Evolutionary conservation across 2,797 vertebrate genomes (phyloP).

Genomic region (Gallirallus australis): DNA sequence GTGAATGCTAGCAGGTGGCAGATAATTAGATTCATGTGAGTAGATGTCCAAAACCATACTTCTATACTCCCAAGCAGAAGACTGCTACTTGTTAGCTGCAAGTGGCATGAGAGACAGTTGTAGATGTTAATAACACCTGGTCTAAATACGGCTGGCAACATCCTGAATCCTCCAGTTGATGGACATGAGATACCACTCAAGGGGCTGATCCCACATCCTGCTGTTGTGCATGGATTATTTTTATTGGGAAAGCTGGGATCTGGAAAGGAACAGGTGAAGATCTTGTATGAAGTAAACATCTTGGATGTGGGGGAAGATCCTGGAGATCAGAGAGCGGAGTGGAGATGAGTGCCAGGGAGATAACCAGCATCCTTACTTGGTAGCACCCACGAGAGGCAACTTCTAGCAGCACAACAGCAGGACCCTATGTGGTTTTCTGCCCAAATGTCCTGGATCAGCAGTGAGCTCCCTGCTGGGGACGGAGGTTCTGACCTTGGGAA

Average conservation of each 20-base stretch:
- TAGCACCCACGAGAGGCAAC: neutral
- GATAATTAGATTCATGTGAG: neutral
- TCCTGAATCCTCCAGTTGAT: neutral
- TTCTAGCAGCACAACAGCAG: neutral
- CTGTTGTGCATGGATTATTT: neutral
- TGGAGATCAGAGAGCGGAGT: neutral
- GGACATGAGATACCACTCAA: neutral
- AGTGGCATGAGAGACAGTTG: rapidly evolving
- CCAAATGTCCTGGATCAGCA: neutral
- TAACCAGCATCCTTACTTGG: neutral
- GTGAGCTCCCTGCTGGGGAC: neutral
- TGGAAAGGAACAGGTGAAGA: neutral
- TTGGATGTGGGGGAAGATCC: neutral
- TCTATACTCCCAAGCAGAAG: neutral
- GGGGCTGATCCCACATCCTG: neutral
- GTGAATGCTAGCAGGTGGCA: neutral
- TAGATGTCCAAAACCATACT: neutral
- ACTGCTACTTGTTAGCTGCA: neutral
- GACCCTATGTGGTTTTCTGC: rapidly evolving
- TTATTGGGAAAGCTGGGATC: neutral
- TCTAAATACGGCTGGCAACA: neutral
- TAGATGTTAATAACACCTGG: neutral
- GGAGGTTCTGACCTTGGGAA: neutral
- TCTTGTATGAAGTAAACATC: neutral
- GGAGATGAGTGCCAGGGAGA: neutral